phyloP scores from a whole-genome alignment of 2,797 vertebrate species.

The Sandelia bainsii region DNA sequence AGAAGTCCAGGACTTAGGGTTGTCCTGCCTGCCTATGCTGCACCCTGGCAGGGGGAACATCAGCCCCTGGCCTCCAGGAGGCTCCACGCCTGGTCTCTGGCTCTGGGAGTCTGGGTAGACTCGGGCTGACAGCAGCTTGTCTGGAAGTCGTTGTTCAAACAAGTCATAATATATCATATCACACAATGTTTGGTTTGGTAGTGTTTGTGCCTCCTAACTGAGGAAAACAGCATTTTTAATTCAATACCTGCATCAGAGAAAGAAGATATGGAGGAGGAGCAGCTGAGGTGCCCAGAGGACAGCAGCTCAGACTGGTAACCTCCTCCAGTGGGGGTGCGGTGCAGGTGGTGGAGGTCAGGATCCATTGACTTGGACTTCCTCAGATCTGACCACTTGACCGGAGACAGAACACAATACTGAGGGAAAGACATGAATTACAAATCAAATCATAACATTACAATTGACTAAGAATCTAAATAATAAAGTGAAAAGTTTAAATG shows the following conservation, averaged over 20 bases:
- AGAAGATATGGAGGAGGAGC: conserved; percentile 82
- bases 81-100: conserved; percentile 80
- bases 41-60: conserved; percentile 83
- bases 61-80: conserved; percentile 81
- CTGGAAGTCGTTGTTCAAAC: conserved; percentile 45
- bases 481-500: no score
- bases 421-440: neutral
- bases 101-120: conserved; percentile 86
- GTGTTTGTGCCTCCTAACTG: neutral
- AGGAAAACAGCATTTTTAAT: neutral
- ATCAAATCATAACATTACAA: neutral
- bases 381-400: conserved; percentile 91
- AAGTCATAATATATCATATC: no score
- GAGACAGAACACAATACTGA: conserved; percentile 92
- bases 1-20: conserved; percentile 77
- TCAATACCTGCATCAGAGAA: conserved; percentile 85
- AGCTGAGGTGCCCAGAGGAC: conserved; percentile 70
- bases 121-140: conserved; percentile 87
- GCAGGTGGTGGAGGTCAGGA: conserved; percentile 87
- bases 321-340: conserved; percentile 71
- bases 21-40: conserved; percentile 80
- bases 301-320: conserved; percentile 63
- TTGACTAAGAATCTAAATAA: neutral
- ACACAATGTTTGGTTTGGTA: neutral
- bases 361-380: conserved; percentile 89